Conservation (phyloP, 2,888 invertebrate species). For the Strigamia crassipes region DNA sequence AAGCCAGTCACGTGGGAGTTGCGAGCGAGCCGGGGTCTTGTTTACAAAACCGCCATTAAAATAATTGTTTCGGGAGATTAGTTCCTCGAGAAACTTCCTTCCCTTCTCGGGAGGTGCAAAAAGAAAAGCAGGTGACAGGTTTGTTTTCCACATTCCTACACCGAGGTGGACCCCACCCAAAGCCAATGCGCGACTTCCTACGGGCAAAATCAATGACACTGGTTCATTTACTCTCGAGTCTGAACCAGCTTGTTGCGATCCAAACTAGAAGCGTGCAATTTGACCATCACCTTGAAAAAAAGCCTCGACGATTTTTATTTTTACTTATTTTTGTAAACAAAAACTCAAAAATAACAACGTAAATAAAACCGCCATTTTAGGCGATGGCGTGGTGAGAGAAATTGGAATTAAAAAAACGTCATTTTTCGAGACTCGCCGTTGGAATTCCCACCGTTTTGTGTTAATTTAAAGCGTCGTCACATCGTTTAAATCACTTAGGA, state of each 20-base stretch:
- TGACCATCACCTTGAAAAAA: too few relatives aligned
- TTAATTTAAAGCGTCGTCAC: too few relatives aligned
- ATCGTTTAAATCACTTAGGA: too few relatives aligned
- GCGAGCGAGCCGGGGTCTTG: not conserved
- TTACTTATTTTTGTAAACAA: too few relatives aligned
- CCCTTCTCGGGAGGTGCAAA: not conserved
- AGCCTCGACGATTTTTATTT: too few relatives aligned
- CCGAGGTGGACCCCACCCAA: slow-evolving; percentile 4
- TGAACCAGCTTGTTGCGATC: not conserved
- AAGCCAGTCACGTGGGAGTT: not conserved
- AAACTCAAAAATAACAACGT: not conserved
- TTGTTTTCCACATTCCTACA: slow-evolving; percentile 4
- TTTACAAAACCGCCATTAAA: not conserved
- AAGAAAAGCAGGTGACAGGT: not conserved
- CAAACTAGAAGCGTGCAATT: not conserved
- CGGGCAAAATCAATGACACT: not conserved
- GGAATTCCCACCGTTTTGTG: too few relatives aligned
- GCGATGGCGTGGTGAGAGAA: too few relatives aligned
- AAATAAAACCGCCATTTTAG: not conserved
- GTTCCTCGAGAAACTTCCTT: not conserved
- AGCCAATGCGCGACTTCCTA: slow-evolving; percentile 2
- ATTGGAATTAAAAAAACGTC: too few relatives aligned
- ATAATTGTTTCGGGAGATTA: not conserved
- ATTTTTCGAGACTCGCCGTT: too few relatives aligned
- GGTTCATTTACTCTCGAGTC: not conserved